A percentile compares a stretch with the other conserved stretches of the same genome.
Conservation (phyloP, 1,140 invertebrate genomes). For the Drosophila mayri region DNA sequence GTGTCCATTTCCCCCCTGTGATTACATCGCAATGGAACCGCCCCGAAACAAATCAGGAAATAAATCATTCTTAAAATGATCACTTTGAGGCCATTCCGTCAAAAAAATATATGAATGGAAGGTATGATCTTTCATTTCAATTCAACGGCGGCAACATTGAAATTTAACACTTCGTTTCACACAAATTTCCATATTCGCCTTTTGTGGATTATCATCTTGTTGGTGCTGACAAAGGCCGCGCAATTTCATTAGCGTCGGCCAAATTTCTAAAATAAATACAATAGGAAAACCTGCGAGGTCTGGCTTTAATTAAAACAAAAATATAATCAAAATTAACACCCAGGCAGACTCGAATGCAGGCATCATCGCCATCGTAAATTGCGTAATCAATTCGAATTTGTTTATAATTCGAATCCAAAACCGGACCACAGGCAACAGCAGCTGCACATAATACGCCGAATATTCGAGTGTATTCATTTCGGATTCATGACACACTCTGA, state of each 20-base stretch:
- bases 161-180: conserved; percentile 65
- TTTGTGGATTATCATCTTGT: conserved; percentile 55
- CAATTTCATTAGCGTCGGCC: conserved; percentile 55
- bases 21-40: not conserved
- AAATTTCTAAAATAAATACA: conserved; percentile 55
- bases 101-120: not conserved
- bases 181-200: conserved; percentile 63
- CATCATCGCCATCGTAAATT: conserved; percentile 38
- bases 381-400: conserved; percentile 65
- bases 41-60: conserved; percentile 6
- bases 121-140: conserved; percentile 2
- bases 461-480: conserved; percentile 30
- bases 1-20: conserved; percentile 1
- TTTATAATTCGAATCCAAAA: conserved; percentile 62
- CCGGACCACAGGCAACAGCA: conserved; percentile 62
- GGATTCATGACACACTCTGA: conserved; percentile 58
- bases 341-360: conserved; percentile 55
- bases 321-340: conserved; percentile 59
- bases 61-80: conserved; percentile 23
- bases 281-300: conserved; percentile 41
- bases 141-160: conserved; percentile 34
- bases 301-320: conserved; percentile 60
- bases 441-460: conserved; percentile 46
- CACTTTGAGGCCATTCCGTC: conserved; percentile 6
- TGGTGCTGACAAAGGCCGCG: conserved; percentile 36